Evolutionary conservation across 2,113 vertebrate species (phyloP).

Genomic region (Mesoclemmys tuberculata): DNA sequence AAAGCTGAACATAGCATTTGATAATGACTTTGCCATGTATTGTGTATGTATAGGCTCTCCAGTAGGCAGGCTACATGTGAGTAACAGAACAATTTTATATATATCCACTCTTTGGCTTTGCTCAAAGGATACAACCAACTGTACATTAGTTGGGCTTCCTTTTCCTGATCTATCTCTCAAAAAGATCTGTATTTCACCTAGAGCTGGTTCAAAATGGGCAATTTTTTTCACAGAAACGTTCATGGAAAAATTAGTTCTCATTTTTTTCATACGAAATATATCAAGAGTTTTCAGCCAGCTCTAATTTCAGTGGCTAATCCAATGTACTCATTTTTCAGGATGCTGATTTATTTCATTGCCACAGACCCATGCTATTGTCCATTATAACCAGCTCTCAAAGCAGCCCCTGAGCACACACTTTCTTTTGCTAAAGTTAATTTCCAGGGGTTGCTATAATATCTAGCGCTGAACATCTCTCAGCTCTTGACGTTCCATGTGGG

Average conservation of each 20-base stretch:
- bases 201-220: background rate
- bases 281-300: background rate
- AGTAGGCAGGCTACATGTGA: background rate
- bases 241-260: background rate
- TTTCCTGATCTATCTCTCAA: background rate
- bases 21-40: background rate
- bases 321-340: background rate
- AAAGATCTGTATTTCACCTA: background rate
- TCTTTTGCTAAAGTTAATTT: constrained; percentile 12
- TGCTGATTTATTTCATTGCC: background rate
- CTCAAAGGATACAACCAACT: background rate
- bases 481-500: background rate
- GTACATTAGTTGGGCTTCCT: background rate
- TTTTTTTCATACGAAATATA: background rate
- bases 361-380: background rate
- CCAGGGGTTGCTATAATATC: background rate
- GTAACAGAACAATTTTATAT: background rate
- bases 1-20: too few relatives aligned
- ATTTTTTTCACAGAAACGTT: background rate
- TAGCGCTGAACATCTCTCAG: background rate
- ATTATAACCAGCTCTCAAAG: background rate
- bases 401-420: background rate
- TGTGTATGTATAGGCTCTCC: background rate
- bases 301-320: background rate
- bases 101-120: background rate